Evolutionary conservation across 2,113 vertebrate species (phyloP).

Genomic region (Pleuronectes platessa): DNA sequence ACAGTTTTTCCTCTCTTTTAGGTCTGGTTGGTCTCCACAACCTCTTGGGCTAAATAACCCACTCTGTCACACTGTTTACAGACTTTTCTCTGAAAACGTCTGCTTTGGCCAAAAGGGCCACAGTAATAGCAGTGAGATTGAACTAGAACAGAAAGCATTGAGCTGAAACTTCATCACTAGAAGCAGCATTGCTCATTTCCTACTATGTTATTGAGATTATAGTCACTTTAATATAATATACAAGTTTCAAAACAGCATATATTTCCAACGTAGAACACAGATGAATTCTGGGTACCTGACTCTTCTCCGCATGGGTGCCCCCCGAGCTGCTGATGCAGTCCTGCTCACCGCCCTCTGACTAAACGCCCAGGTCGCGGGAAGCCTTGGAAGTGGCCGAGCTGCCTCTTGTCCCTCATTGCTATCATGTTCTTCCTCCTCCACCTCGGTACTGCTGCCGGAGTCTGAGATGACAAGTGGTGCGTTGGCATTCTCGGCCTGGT

Average conservation of each 20-base stretch:
- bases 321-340: conserved; percentile 1
- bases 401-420: not conserved
- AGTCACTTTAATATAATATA: too few relatives aligned
- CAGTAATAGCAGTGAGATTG: too few relatives aligned
- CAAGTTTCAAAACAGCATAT: not conserved
- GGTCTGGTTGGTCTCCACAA: too few relatives aligned
- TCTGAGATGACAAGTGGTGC: conserved; percentile 49
- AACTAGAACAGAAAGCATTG: too few relatives aligned
- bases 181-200: too few relatives aligned
- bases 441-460: conserved; percentile 62
- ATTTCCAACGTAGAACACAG: not conserved
- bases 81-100: too few relatives aligned
- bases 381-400: conserved; percentile 15
- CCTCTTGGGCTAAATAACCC: too few relatives aligned
- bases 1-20: too few relatives aligned
- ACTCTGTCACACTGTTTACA: too few relatives aligned
- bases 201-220: too few relatives aligned
- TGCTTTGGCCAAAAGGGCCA: too few relatives aligned
- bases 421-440: conserved; percentile 54
- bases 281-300: conserved; percentile 56
- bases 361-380: conserved; percentile 74
- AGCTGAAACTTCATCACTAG: too few relatives aligned
- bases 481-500: not conserved
- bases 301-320: conserved; percentile 52
- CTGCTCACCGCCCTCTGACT: conserved; percentile 61